Evolutionary conservation across 2,797 vertebrate genomes (phyloP), one percentile per base, ranked within the genome.

Genomic region (Clamator glandarius): DNA sequence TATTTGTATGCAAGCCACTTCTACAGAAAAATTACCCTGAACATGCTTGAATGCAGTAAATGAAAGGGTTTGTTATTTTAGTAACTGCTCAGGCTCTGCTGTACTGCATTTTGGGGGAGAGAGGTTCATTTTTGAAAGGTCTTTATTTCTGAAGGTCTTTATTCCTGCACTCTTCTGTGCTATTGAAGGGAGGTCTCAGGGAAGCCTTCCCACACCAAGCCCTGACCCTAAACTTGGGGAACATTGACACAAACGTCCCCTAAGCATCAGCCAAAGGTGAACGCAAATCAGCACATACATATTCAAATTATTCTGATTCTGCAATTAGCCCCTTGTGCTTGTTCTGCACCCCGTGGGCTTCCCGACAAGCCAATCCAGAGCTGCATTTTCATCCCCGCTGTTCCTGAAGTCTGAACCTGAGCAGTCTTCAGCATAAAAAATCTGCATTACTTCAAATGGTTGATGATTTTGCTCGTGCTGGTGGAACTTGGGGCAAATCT

Each of bases 1-100:
- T 94, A 97, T 96, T 97, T 96, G 96, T 95, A 96, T 90, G 96
- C 95, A 96, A 96, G 92, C 96, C 92, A 92, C 92, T 97, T 96
- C 51, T 91, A 78, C 93, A 92, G 90, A 96, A 94, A 87, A 96
- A 97, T 94, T 92, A 95, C 96, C 67, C 93, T 90, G 83, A 94
- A 89, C 83, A 80, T 75, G 88, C 81, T 75, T 95, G 91, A 97
- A 93, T 94, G 83, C 80, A 90, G 86, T 68, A 96, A 96, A 97
- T 96, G 95, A 96, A 96, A 95, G 95, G 95, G 95, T 96, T 94
- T 96, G 81, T 77, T 94, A 95, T 96, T 96, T 96, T 96, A 95
- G 84, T 93, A 92, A 94, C 75, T 80, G 90, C 86, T 96, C 92
- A 84, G 68, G 42, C 91, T 92, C 81, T 61, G 86, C 81, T 54